Evolutionary conservation across 2,113 vertebrate genomes (phyloP).

Genomic region (Gymnarchus niloticus): DNA sequence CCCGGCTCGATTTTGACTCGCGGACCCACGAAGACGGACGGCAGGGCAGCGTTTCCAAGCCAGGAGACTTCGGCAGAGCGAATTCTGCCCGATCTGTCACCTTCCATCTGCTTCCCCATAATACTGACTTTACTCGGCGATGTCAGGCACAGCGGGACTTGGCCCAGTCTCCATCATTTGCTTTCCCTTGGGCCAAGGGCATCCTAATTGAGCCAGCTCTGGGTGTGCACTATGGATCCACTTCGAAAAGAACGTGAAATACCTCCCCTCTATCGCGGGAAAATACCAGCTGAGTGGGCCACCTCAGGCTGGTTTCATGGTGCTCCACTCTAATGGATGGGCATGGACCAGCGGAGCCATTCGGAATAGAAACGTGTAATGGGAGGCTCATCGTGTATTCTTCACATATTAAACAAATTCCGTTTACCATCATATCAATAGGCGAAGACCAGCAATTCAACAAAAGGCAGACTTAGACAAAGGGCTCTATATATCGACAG

Average conservation of each 20-base stretch:
- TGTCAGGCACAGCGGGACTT: constrained; percentile 34
- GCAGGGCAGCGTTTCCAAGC: constrained; percentile 52
- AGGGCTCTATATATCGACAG: too few species aligned
- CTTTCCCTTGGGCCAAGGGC: constrained; percentile 41
- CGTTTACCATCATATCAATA: background rate
- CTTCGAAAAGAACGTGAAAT: constrained; percentile 54
- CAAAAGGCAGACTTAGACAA: background rate
- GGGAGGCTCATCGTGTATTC: background rate
- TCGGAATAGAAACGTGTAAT: background rate
- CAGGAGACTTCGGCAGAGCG: constrained; percentile 44
- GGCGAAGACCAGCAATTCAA: background rate
- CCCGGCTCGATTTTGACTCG: constrained; percentile 49
- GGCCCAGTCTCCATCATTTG: constrained; percentile 34
- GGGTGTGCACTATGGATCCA: constrained; percentile 45
- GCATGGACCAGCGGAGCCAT: background rate
- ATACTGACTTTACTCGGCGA: constrained; percentile 50
- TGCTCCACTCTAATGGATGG: background rate
- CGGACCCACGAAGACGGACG: constrained; percentile 46
- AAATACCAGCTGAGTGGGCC: constrained; percentile 29
- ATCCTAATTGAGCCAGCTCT: constrained; percentile 49
- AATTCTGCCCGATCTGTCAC: constrained; percentile 32
- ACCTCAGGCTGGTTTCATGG: constrained; percentile 21
- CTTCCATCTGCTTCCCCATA: constrained; percentile 58
- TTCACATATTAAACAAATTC: background rate
- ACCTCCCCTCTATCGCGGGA: constrained; percentile 54